Base-by-base conservation (phyloP, 2,113 vertebrate genomes). In the Rhinopomastus cyanomelas region DNA sequence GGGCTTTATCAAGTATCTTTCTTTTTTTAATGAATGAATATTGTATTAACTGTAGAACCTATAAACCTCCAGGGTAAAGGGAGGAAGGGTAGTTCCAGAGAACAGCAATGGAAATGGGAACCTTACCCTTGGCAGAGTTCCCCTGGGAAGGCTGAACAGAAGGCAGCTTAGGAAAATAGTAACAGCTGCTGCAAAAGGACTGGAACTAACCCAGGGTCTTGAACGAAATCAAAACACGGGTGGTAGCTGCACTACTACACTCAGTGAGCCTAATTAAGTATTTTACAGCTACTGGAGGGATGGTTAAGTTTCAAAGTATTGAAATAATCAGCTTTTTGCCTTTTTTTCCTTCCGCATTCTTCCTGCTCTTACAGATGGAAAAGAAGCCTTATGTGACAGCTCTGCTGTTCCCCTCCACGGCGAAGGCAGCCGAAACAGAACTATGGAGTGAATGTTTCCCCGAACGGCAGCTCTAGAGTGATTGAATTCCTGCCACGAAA, bases 131-230 rank as follows among this genome's bases (percentile, higher is more conserved):
- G 93, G 93, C 92, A 91, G 94, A 78, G 55, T 27, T 93, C 81
- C 88, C 56, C 77, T 90, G 77, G 83, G 90, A 95, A 95, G 88
- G 77, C 83, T 95, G 93, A 94, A 85, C 94, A 95, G 90, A 95
- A 94, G 90, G 94, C 90, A 92, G 90, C 83, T 86, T 83, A 91
- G 85, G 92, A 95, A 93, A 95, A 93, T 79, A 95, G 88, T 92
- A 95, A 92, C 90, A 95, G 90, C 88, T 95, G 88, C 80, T 88
- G 88, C 62, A 76, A 86, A 88, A 93, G 88, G 88, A 94, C 94
- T 96, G 90, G 92, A 95, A 95, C 81, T 90, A 88, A 88, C 86
- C 81, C 90, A 94, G 88, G 55, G 62, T 76, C 92, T 92, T 51
- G 16, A 85, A 51, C 68, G 44, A 78, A 86, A 55, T 51, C 56